A percentile compares a stretch with the other conserved stretches of the same genome.
Conservation (phyloP, 2,888 invertebrate genomes). For the Crematogaster levior region DNA sequence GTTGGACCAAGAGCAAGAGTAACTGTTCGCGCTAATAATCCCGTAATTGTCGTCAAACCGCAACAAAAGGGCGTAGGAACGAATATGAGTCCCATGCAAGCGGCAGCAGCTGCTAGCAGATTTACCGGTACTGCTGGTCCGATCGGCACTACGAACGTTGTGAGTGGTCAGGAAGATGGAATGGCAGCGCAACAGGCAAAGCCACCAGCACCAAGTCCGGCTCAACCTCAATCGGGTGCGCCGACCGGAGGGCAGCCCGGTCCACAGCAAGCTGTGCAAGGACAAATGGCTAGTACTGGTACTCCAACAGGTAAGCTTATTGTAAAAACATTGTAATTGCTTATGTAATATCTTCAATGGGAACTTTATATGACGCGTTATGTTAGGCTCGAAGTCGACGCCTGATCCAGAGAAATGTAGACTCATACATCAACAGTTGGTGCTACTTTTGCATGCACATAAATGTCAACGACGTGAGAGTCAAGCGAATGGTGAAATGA, state of each 20-base stretch:
- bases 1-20: constrained; percentile 80
- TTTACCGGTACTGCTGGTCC: constrained; percentile 86
- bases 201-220: constrained; percentile 92
- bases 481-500: constrained; percentile 93
- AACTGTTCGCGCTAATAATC: constrained; percentile 79
- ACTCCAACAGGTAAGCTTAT: constrained; percentile 80
- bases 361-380: neutral
- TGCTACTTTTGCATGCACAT: constrained; percentile 98
- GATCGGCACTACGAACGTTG: constrained; percentile 86
- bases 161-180: constrained; percentile 88
- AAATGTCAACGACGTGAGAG: constrained; percentile 98
- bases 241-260: constrained; percentile 88
- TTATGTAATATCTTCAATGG: too few relatives aligned
- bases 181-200: constrained; percentile 90
- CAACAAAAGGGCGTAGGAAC: constrained; percentile 86
- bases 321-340: too few relatives aligned
- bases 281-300: constrained; percentile 85
- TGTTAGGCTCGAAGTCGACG: constrained; percentile 87
- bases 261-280: constrained; percentile 87
- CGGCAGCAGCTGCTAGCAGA: constrained; percentile 74
- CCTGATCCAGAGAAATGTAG: constrained; percentile 99
- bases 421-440: constrained; percentile 99
- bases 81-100: constrained; percentile 84
- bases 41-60: constrained; percentile 87
- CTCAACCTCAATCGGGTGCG: constrained; percentile 92